Evolutionary conservation across 2,113 vertebrate genomes (phyloP), one percentile per base, ranked within the genome.

Genomic region (Myotis yumanensis): DNA sequence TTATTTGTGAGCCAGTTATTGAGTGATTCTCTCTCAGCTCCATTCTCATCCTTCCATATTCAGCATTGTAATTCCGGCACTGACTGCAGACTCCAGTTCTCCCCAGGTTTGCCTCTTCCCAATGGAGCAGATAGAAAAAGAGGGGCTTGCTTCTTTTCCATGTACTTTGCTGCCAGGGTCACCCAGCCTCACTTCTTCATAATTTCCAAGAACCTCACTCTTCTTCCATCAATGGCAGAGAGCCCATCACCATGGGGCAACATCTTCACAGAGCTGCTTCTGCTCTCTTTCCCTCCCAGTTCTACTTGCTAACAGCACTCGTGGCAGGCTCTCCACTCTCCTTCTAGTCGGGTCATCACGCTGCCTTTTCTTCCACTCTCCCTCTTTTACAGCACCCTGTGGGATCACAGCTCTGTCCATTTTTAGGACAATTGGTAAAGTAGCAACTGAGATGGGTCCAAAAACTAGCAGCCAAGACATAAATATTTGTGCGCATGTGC

Each of bases 341-440:
- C 7, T 62, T 35, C 69, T 12, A 4, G n/a, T 51, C 32, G 2
- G 11, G 66, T 25, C 62, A 23, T 40, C 28, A 1, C 4, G 18
- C 43, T 20, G 4, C 76, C 77, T 68, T 64, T 64, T 25, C 2
- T 3, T 71, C 71, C 37, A 62, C 52, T 28, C 57, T 23, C 73
- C 76, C 40, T 20, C 37, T 52, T 77, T 86, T 30, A 17, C 11
- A 86, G 52, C 17, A n/a, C 73, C 54, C 62, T 25, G 30, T 64
- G 93, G 95, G 82, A 96, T 96, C 90, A 93, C 57, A 52, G 86
- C 18, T 28, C 66, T 86, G 91, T 54, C 93, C 92, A 25, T 96
- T 95, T 97, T 92, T 93, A 97, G 96, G 95, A 87, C 76, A 90
- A 75, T 83, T 73, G 86, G 80, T 95, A 95, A 97, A 97, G 94